Evolutionary conservation across 2,113 vertebrate species (phyloP).

Genomic region (Rhizomys pruinosus): DNA sequence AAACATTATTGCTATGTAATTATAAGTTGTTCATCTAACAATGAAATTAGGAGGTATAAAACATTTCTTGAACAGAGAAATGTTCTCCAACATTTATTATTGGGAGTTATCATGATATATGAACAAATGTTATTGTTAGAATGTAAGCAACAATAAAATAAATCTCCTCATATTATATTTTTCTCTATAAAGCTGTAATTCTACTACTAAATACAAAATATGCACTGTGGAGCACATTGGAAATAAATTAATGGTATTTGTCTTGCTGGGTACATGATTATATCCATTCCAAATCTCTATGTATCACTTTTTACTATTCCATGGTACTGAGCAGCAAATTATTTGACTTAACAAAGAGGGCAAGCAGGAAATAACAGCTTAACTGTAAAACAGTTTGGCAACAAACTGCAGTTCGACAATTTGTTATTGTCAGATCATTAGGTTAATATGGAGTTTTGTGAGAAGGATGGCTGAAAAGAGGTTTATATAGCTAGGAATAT

Average conservation of each 20-base stretch:
- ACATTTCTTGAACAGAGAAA: conserved; percentile 34
- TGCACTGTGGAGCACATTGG: conserved; percentile 22
- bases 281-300: conserved; percentile 61
- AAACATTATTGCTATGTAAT: conserved; percentile 55
- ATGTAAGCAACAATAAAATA: conserved; percentile 56
- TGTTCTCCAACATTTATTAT: conserved; percentile 50
- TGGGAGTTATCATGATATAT: conserved; percentile 40
- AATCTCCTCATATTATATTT: conserved; percentile 33
- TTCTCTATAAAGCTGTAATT: conserved; percentile 69
- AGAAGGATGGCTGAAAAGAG: conserved; percentile 61
- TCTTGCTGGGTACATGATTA: conserved; percentile 66
- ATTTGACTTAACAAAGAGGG: conserved; percentile 66
- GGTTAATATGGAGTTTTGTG: conserved; percentile 74
- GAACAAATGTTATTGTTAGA: conserved; percentile 61
- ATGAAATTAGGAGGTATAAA: conserved; percentile 57
- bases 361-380: conserved; percentile 68
- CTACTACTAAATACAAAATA: conserved; percentile 62
- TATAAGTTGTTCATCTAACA: conserved; percentile 53
- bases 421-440: conserved; percentile 76
- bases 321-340: conserved; percentile 66
- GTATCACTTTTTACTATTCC: conserved; percentile 66
- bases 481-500: conserved; percentile 72
- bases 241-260: conserved; percentile 73
- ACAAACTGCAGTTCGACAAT: conserved; percentile 65
- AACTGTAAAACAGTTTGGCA: conserved; percentile 71